Percentiles rank a stretch among this genome's conserved stretches.
Conservation (phyloP, 2,113 vertebrate genomes). For the Dicentrarchus labrax region DNA sequence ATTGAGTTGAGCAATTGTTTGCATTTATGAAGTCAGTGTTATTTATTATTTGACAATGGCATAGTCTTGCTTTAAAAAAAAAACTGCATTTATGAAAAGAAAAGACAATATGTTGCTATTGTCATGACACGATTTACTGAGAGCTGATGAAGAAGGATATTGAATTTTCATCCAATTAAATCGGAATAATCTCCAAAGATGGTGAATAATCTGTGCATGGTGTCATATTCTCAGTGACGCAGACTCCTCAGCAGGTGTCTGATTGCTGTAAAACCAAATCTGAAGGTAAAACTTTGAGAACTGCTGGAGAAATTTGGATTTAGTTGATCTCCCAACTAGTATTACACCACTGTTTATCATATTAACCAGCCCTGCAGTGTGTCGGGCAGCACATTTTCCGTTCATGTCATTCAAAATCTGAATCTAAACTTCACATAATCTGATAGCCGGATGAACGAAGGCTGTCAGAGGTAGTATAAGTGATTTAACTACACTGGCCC, state of each 20-base stretch:
- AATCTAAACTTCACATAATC: not conserved
- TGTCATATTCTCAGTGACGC: conserved; percentile 2
- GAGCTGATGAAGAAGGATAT: not conserved
- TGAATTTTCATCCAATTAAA: not conserved
- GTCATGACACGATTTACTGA: not conserved
- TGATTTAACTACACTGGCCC: not conserved
- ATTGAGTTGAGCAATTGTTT: not conserved
- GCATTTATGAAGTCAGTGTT: not conserved
- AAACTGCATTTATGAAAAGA: too few species aligned
- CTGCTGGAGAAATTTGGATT: not conserved
- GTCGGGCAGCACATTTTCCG: not conserved
- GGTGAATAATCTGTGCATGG: not conserved
- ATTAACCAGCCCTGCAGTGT: not conserved
- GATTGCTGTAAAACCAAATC: conserved; percentile 10
- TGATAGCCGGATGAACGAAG: not conserved
- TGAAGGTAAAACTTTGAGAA: not conserved
- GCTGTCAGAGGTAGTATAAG: too few species aligned
- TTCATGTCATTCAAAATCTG: not conserved
- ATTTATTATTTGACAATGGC: too few species aligned
- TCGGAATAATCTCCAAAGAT: too few species aligned
- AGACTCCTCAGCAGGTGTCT: not conserved
- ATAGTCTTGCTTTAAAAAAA: too few species aligned
- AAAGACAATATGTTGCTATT: not conserved
- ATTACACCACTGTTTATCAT: not conserved
- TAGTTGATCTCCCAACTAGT: not conserved